Evolutionary conservation across 2,797 vertebrate genomes (phyloP).

Genomic region (Gymnoscopelus microlampas): DNA sequence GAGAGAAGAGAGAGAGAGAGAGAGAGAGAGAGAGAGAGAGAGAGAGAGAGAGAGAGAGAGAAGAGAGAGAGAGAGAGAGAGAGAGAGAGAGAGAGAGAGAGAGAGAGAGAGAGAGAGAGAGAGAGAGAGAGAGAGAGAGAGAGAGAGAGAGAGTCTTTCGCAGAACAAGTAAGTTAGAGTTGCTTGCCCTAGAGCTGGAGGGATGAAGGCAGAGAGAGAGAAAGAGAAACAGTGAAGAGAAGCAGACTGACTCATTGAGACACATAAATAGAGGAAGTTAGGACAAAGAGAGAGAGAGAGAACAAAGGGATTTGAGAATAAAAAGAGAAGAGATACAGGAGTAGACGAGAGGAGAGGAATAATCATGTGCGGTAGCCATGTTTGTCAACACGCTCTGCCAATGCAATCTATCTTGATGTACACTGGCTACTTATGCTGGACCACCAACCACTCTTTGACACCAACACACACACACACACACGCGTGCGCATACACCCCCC

Average conservation of each 20-base stretch:
- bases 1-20: slow-evolving; percentile 1
- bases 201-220: not conserved
- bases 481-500: too few relatives aligned
- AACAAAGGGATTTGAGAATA: not conserved
- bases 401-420: too few relatives aligned
- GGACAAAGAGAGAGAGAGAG: not conserved
- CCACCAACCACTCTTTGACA: too few relatives aligned
- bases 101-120: not conserved
- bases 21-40: slow-evolving; percentile 31
- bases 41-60: slow-evolving; percentile 10
- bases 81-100: not conserved
- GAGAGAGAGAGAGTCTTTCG: not conserved
- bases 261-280: too few relatives aligned
- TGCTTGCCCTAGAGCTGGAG: too few relatives aligned
- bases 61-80: not conserved
- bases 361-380: too few relatives aligned
- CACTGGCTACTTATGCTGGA: too few relatives aligned
- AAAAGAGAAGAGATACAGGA: too few relatives aligned
- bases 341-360: too few relatives aligned
- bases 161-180: too few relatives aligned
- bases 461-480: too few relatives aligned
- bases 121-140: not conserved
- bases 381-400: too few relatives aligned
- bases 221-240: not conserved
- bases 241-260: not conserved